Base-by-base conservation (phyloP, 2,113 vertebrate genomes). In the Ceyx cyanopectus region DNA sequence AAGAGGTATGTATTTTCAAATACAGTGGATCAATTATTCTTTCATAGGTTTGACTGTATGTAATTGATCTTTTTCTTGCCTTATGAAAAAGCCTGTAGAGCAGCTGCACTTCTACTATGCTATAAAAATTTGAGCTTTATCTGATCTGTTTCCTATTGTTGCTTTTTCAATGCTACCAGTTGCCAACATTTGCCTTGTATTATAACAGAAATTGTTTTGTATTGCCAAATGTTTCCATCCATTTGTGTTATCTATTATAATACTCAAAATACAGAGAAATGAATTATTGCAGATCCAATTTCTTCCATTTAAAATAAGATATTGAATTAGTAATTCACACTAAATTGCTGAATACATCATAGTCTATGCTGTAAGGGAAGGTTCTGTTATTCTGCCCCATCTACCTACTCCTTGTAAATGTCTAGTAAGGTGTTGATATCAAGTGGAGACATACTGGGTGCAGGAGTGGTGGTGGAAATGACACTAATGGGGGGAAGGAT, bases 221-320 rank as follows among this genome's bases (percentile, higher is more conserved):
- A 14, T 48, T 83, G 95, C 56, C n/a, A 63, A 40, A 61, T 24
- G 8, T 87, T 78, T 57, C 6, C 6, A 1, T 37, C 0, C 1
- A 51, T 86, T 84, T 63, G 48, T 66, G 27, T 84, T 68, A 43
- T 1, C 37, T 77, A 7, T 61, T 68, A n/a, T 17, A 41, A 21
- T 76, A 56, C 18, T 45, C 22, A 43, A 67, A 82, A 69, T 73
- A 11, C 7, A 81, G 24, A 58, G 54, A 77, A 70, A 1, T 19
- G 34, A 10, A 46, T 85, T 89, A 70, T 66, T 46, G 23, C 45
- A 46, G 13, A 21, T 87, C 14, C 5, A 56, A 0, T 68, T 77
- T 74, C 19, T 77, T 82, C 67, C 34, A 43, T 63, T 87, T 74
- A 32, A 92, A 96, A 96, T 96, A 93, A 97, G 93, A 22, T 30